Evolutionary conservation across 2,797 vertebrate species (phyloP), one percentile per base, ranked within the genome.

Genomic region (Pipistrellus nathusii): DNA sequence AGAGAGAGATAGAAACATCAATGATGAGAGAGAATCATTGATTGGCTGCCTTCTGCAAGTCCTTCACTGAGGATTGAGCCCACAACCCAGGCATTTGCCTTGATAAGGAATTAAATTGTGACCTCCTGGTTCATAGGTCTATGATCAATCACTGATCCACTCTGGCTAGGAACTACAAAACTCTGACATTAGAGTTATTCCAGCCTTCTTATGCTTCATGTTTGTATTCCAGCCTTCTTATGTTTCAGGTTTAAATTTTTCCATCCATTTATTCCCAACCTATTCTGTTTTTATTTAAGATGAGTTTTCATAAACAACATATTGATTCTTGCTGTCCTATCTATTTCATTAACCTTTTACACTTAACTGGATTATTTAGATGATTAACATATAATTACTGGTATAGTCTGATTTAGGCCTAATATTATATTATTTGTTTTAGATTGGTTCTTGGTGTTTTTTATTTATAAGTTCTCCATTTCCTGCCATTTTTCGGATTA

Each of bases 231-330:
- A 53, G 5, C 46, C n/a, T 21, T 76, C 72, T 76, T 76, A 32
- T 76, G 30, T 48, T 53, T 53, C 46, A 53, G 48, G 20, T 13
- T 35, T 77, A 53, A 53, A n/a, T 51, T 77, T 83, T 83, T 66
- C n/a, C 66, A 35, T 27, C n/a, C 14, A 66, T 48, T 66, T 68
- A 68, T n/a, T 83, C 62, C 32, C 14, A 51, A 68, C 15, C 6
- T 51, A 68, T 66, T 25, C 68, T 83, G 38, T 51, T 81, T 75
- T 83, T 83, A 77, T n/a, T 83, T 83, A 71, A 75, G 76, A 82
- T 89, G 27, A 53, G 27, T 30, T 62, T 72, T 55, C 84, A 88
- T 72, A 18, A n/a, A 64, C 38, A 77, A 71, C 9, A 20, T 51
- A 17, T 66, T 32, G 64, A 66, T 66, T 66, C 30, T 66, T 66